Evolutionary conservation across 64 coral and sea anemone genomes (phyloP).

Genomic region (Pachyseris speciosa): DNA sequence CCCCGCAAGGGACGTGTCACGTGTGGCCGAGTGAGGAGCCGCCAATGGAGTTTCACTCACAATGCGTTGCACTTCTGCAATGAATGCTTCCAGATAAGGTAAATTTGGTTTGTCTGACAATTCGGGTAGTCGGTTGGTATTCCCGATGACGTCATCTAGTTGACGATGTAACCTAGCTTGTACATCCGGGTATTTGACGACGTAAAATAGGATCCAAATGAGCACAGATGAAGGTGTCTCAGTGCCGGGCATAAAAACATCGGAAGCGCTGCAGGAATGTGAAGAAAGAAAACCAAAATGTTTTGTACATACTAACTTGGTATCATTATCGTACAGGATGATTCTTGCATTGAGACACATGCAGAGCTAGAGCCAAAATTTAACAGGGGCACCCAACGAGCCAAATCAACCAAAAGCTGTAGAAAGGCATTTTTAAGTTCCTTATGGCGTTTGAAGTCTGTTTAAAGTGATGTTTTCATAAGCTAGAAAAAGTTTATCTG

Average conservation of each 20-base stretch:
- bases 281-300: slow-evolving; percentile 7
- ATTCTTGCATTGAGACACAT: too few relatives aligned
- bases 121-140: background rate
- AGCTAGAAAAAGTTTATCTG: too few relatives aligned
- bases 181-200: slow-evolving; percentile 43
- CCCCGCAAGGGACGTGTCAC: slow-evolving; percentile 53
- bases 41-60: slow-evolving; percentile 35
- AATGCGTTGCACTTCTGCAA: slow-evolving; percentile 57
- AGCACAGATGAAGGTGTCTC: slow-evolving; percentile 8
- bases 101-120: slow-evolving; percentile 51
- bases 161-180: slow-evolving; percentile 55
- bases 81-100: slow-evolving; percentile 71
- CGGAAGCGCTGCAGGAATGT: slow-evolving; percentile 17
- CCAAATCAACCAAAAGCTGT: too few relatives aligned
- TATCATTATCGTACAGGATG: too few relatives aligned
- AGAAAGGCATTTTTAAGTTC: too few relatives aligned
- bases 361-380: too few relatives aligned
- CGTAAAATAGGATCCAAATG: slow-evolving; percentile 41
- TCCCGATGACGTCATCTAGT: slow-evolving; percentile 30
- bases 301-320: too few relatives aligned
- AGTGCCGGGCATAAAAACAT: slow-evolving; percentile 24
- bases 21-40: slow-evolving; percentile 37
- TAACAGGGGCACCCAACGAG: too few relatives aligned
- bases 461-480: too few relatives aligned
- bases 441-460: too few relatives aligned